Base-by-base conservation (phyloP, 2,888 invertebrate species). In the Xanthia icteritia region DNA sequence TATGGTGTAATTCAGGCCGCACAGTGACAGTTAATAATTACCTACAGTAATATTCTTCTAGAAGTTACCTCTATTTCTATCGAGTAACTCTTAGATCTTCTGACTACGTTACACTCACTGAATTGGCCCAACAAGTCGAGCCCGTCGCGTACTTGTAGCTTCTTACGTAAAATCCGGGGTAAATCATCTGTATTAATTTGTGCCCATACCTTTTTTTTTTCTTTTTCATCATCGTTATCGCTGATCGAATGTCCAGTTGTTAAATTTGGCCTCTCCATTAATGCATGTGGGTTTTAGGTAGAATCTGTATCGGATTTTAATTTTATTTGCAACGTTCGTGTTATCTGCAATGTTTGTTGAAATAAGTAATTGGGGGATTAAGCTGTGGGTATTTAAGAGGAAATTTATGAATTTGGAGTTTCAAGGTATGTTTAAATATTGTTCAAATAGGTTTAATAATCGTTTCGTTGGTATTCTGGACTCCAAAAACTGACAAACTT, bases 311-410 rank as follows among this genome's bases (percentile, higher is more conserved):
- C 27, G 76, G 42, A 58, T 68, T 81, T 64, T 20, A 4, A 31
- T 61, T 79, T 51, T 67, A 45, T 60, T 80, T 64, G 2, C 20
- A 23, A 71, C 11, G 39, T 72, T 82, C 51, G 39, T 45, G 54
- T 56, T 77, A 61, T 42, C 68, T 69, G 39, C 39, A 68, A 39
- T 83, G 45, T 65, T 81, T 65, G 36, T 56, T 17, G 17, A 36
- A 56, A 17, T 72, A 72, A 77, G 17, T 72, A 51, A 83, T 77
- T 60, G 54, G 20, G 20, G 58, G 54, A 77, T 71, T 77, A 39
- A 17, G 9, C 31, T 63, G 39, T n/a, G 36, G 20, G 1, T 23
- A 39, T 82, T 76, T 48, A 72, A 23, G 27, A 39, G 39, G 4
- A 45, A 63, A 58, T 45, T 67, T 69, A 75, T 31, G 42, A 54